Conservation (phyloP, 2,113 vertebrate species). For the Plecturocebus donacophilus region DNA sequence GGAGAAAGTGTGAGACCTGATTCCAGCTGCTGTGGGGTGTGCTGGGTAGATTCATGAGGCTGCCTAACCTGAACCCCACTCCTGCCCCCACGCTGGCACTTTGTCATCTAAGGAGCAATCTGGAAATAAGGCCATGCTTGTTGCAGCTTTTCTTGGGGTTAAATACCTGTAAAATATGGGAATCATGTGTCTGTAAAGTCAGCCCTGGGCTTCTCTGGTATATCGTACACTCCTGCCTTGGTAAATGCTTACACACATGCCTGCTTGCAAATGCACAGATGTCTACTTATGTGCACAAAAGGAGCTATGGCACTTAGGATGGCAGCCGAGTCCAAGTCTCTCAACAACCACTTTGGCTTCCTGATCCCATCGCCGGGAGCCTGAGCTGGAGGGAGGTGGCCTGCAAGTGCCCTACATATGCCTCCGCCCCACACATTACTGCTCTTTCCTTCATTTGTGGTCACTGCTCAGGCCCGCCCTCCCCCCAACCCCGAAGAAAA, state of each 20-base stretch:
- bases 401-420: neutral
- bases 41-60: neutral
- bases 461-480: neutral
- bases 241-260: fast-evolving
- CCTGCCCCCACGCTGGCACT: neutral
- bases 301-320: neutral
- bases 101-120: neutral
- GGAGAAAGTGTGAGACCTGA: neutral
- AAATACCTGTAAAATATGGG: neutral
- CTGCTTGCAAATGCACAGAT: neutral
- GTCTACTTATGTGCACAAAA: neutral
- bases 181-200: neutral
- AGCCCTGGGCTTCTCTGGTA: neutral
- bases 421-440: neutral
- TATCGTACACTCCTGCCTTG: fast-evolving
- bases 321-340: neutral
- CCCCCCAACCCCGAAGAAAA: neutral
- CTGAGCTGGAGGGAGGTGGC: neutral
- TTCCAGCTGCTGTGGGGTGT: neutral
- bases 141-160: neutral
- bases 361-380: neutral
- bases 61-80: neutral
- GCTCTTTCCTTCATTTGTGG: neutral
- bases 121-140: neutral
- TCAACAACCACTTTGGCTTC: neutral